Conservation (phyloP, 2,113 vertebrate species). For the Misgurnus anguillicaudatus region DNA sequence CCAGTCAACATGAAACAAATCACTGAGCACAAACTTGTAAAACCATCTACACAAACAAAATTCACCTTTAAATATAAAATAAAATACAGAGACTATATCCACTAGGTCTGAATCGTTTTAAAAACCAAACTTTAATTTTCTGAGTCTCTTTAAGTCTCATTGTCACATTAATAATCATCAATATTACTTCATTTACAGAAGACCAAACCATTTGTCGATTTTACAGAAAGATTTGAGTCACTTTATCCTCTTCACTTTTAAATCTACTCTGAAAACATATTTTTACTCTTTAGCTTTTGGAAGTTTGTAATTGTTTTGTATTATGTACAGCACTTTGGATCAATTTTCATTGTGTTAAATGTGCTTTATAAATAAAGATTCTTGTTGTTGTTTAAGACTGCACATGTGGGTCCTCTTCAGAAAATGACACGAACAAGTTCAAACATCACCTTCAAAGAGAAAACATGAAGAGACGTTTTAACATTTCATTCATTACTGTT, state of each 20-base stretch:
- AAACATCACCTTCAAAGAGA: slow-evolving; percentile 83
- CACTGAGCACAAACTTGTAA: too few relatives aligned
- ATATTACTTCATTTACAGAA: background rate
- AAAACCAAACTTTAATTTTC: background rate
- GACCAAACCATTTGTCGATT: background rate
- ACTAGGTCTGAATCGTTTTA: background rate
- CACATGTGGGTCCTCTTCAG: slow-evolving; percentile 61
- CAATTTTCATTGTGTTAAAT: too few relatives aligned
- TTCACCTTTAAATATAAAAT: background rate
- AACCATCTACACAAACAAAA: too few relatives aligned
- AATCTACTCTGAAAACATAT: too few relatives aligned
- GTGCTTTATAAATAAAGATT: too few relatives aligned
- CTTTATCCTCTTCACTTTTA: background rate
- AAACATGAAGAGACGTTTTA: slow-evolving; percentile 20
- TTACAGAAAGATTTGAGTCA: background rate
- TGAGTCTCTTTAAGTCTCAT: background rate
- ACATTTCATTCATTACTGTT: background rate
- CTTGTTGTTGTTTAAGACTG: background rate
- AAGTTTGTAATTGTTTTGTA: too few relatives aligned
- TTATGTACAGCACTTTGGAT: too few relatives aligned
- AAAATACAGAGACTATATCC: background rate
- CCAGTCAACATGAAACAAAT: too few relatives aligned
- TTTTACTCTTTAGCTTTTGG: too few relatives aligned
- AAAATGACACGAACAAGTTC: slow-evolving; percentile 87
- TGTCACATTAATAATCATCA: slow-evolving; percentile 9